Evolutionary conservation across 2,113 vertebrate genomes (phyloP), one percentile per base, ranked within the genome.

Genomic region (Gymnocephalus cernua): DNA sequence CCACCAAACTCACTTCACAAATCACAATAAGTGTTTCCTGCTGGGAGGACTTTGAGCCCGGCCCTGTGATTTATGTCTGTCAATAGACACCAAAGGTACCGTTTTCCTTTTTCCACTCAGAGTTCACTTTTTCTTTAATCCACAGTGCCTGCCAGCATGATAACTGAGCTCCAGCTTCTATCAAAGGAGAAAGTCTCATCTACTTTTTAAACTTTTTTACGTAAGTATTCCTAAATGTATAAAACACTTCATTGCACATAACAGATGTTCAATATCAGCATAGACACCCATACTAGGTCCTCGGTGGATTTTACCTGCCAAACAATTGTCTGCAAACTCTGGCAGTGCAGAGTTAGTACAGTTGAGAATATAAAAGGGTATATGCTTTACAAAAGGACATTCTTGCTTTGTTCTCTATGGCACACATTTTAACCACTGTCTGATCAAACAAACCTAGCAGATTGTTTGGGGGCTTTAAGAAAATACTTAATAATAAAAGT

Each of bases 371-470:
- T 76, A 21, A 86, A 86, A 85, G 67, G 66, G 48, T 77, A 53
- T 71, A 66, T 80, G 45, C 41, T 86, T 74, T 79, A 86, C 75
- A 88, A 85, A 74, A 44, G 45, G 48, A 50, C 47, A 14, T 41
- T 65, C 27, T 69, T 44, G 23, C 59, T 74, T 82, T 86, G 78
- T 88, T 82, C 59, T 84, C 65, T n/a, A 59, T 73, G 64, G 70
- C 57, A 66, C 71, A 71, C n/a, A 73, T 69, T 68, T 78, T 38
- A 57, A 86, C 73, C 75, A 48, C 18, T 64, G 63, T 77, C 41
- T 77, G 65, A 72, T 75, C 79, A 82, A 90, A 86, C 47, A 70
- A 51, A 56, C 61, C 35, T 6, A 57, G 78, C 73, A 78, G 80
- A 73, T 68, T 74, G 74, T 66, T 79, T 73, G 53, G 16, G 75